These are phyloP conservation scores for Heliconius hortense DNA, from an alignment of 2,888 invertebrate genomes.

Conservation along the genomic window DNA sequence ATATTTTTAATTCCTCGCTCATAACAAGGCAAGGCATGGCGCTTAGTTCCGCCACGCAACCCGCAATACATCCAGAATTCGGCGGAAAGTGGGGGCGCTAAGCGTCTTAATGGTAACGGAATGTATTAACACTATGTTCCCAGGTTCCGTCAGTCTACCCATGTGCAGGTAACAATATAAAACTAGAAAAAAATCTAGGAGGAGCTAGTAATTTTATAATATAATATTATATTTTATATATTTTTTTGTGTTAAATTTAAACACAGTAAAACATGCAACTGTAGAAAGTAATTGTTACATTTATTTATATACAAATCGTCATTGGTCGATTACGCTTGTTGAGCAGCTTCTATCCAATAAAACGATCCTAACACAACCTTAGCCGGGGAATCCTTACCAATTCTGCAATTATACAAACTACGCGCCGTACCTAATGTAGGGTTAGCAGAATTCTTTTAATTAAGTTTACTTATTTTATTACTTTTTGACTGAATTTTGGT, in stretches of 20 bases:
- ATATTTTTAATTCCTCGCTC: background rate
- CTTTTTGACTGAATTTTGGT: no score
- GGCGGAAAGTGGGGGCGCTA: background rate
- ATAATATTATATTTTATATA: background rate
- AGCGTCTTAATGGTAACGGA: background rate
- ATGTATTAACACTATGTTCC: background rate
- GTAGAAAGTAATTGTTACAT: background rate
- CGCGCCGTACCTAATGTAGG: constrained; percentile 39
- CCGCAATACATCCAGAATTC: background rate
- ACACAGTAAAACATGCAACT: background rate
- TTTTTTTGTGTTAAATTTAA: background rate
- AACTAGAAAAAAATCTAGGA: background rate
- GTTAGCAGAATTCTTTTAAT: constrained; percentile 22
- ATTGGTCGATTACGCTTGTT: constrained; percentile 23
- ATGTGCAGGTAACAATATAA: background rate
- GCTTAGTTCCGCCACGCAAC: background rate
- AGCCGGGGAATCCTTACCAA: constrained; percentile 40
- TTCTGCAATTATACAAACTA: constrained; percentile 32
- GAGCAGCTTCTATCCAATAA: constrained; percentile 32
- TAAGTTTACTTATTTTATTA: background rate
- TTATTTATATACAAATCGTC: constrained; percentile 19
- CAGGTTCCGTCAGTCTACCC: background rate
- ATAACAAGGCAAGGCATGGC: background rate
- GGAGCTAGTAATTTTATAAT: background rate
- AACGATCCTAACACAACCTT: constrained; percentile 34